Conservation (phyloP, 2,888 invertebrate species). For the Ophion costatus region DNA sequence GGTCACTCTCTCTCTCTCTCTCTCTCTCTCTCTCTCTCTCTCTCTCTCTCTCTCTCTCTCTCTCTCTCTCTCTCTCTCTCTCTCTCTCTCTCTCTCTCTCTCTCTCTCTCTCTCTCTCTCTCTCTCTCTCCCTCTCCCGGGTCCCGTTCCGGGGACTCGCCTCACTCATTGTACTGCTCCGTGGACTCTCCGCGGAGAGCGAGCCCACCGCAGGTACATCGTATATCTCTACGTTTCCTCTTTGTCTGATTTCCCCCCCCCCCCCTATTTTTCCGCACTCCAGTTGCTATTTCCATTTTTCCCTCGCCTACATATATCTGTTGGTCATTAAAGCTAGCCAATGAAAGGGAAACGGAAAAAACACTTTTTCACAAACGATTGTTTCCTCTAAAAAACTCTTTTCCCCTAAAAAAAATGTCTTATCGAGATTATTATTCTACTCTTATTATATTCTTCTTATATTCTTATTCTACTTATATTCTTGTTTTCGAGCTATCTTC, state of each 20-base stretch:
- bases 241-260: neutral
- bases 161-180: slow-evolving; percentile 46
- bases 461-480: no score
- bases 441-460: no score
- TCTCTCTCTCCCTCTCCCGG: slow-evolving; percentile 47
- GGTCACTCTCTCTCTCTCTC: no score
- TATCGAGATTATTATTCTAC: no score
- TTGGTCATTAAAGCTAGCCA: neutral
- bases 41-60: slow-evolving; percentile 52
- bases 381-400: no score
- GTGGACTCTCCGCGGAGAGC: slow-evolving; percentile 16
- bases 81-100: slow-evolving; percentile 53
- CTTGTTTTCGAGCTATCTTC: no score
- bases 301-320: neutral
- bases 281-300: neutral
- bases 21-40: neutral
- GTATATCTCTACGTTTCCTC: neutral
- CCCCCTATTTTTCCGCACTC: neutral
- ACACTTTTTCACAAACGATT: no score
- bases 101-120: slow-evolving; percentile 36
- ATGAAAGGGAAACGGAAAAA: neutral
- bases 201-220: slow-evolving; percentile 32
- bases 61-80: slow-evolving; percentile 51
- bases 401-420: no score
- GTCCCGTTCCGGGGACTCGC: slow-evolving; percentile 68